Conservation (phyloP, 2,113 vertebrate genomes). For the Neotoma lepida region DNA sequence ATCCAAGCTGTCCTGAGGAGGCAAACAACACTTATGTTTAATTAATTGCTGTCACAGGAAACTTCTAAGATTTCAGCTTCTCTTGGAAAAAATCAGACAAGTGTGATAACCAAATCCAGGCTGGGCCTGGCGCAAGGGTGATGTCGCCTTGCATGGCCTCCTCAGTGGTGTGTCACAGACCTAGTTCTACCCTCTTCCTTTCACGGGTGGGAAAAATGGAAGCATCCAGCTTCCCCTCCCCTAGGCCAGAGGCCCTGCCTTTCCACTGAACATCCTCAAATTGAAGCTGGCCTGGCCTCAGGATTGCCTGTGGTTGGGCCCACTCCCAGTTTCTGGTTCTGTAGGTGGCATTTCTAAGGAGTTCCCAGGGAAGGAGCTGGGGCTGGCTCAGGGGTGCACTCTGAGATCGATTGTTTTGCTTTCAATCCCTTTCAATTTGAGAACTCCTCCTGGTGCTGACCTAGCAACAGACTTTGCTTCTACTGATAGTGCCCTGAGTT, state of each 20-base stretch:
- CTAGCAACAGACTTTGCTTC: not conserved
- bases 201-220: not conserved
- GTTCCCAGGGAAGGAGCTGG: not conserved
- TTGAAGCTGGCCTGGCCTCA: rapidly evolving
- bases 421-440: not conserved
- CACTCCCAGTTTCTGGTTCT: not conserved
- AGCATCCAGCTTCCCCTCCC: not conserved
- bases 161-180: not conserved
- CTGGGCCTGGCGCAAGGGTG: not conserved
- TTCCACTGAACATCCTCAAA: not conserved
- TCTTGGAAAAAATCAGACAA: conserved; percentile 30
- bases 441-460: not conserved
- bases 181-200: not conserved
- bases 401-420: not conserved
- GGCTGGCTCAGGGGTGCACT: too few relatives aligned
- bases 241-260: not conserved
- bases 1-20: not conserved
- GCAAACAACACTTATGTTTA: not conserved
- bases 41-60: not conserved
- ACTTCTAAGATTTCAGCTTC: not conserved
- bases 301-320: not conserved
- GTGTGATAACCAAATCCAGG: not conserved
- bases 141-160: not conserved
- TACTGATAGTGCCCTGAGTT: not conserved
- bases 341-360: not conserved